Conservation (phyloP, 2,888 invertebrate genomes). For the Capitulum mitella region DNA sequence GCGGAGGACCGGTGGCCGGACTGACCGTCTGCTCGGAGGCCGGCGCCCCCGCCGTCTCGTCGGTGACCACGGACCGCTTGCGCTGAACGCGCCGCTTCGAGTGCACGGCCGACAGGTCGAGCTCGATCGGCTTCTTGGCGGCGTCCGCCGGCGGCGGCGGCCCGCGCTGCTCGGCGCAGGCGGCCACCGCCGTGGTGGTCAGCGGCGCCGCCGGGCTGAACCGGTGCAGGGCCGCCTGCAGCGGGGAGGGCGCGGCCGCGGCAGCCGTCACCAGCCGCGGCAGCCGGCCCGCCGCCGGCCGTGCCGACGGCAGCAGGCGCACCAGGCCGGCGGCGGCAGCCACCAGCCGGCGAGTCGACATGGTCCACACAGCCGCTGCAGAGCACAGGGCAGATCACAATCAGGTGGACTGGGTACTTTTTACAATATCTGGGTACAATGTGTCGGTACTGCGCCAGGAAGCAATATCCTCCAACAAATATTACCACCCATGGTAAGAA, state of each 20-base stretch:
- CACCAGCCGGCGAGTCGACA: not conserved
- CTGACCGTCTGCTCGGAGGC: not conserved
- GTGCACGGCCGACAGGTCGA: not conserved
- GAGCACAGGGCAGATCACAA: too few species aligned
- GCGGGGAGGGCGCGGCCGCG: not conserved
- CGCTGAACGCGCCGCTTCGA: not conserved
- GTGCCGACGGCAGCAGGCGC: not conserved
- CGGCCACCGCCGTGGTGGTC: not conserved
- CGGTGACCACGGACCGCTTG: not conserved
- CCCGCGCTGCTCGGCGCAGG: not conserved
- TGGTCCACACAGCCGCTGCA: too few species aligned
- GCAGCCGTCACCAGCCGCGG: not conserved
- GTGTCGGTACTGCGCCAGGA: too few species aligned
- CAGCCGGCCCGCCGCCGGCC: not conserved
- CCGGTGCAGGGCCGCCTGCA: not conserved
- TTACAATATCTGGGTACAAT: too few species aligned
- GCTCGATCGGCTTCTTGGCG: not conserved
- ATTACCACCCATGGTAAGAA: too few species aligned
- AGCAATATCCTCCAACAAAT: too few species aligned
- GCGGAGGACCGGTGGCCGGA: not conserved
- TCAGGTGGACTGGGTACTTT: too few species aligned
- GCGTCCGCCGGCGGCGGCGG: not conserved
- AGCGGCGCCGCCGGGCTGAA: not conserved
- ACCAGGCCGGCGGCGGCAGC: not conserved
- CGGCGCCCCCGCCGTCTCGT: not conserved